Evolutionary conservation across 1,140 invertebrate genomes (phyloP), one percentile per base, ranked within the genome.

Genomic region (Sinonovacula constricta): DNA sequence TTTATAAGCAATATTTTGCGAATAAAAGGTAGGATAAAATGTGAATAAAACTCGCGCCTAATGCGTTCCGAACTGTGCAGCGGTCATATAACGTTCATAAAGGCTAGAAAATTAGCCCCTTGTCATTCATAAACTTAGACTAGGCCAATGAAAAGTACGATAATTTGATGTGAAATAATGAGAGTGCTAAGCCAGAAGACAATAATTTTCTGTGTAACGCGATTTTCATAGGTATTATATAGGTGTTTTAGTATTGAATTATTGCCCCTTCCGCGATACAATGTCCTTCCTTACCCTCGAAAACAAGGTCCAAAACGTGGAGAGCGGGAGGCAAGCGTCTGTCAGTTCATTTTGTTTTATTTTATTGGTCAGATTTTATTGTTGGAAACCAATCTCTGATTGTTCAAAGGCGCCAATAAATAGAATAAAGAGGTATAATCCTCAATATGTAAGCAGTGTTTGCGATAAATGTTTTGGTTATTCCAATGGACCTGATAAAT

Each of bases 21-120:
- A 57, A 76, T 76, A 76, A 76, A 66, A 28, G 30, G 24, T 33
- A 24, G 30, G 59, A 36, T 49, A 67, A 65, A 67, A 49, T 34
- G 26, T 57, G 34, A 65, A 76, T 76, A 76, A 75, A 76, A 39
- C 62, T 45, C 39, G 18, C 39, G 18, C 39, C 18, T 45, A 18
- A 7, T 45, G 39, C 7, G 7, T 45, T 10, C 7, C 18, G 18
- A 10, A 45, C 18, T 7, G 39, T 45, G 39, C 18, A 45, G 7
- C 7, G 18, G 39, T 45, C 39, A 45, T 45, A 45, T 65, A 65
- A 65, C 28, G 62, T 36, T n/a, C 30, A 65, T 65, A 65, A 65
- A 65, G 24, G 15, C 15, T 31, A 60, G 26, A 65, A 22, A 18
- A 28, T 26, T 14, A 36, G 62, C 36, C 36, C 28, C 10, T 65